Conservation (phyloP, 2,888 invertebrate genomes). For the Caenorhabditis sinica region DNA sequence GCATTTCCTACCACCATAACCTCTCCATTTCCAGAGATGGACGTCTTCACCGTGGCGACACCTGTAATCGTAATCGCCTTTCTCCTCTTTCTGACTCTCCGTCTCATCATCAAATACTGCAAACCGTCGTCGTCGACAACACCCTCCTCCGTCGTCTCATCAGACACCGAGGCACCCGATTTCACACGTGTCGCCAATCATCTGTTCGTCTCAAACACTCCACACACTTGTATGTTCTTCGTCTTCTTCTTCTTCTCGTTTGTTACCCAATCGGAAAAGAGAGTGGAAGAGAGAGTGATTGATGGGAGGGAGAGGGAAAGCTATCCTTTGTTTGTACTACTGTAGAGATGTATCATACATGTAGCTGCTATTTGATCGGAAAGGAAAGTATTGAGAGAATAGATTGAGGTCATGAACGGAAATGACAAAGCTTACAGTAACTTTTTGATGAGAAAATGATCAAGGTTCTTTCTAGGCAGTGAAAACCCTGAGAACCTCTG, state of each 20-base stretch:
- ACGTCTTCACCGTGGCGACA: conserved; percentile 43
- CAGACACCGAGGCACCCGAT: conserved; percentile 56
- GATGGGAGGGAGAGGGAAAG: conserved; percentile 11
- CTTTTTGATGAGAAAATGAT: conserved; percentile 2
- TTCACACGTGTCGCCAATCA: conserved; percentile 62
- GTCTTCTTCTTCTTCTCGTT: background rate
- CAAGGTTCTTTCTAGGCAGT: too few relatives aligned
- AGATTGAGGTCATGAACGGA: background rate
- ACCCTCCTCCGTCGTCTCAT: conserved; percentile 7
- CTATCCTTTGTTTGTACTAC: conserved; percentile 15
- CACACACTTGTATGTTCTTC: conserved; percentile 55
- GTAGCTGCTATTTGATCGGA: conserved; percentile 4
- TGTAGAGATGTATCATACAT: background rate
- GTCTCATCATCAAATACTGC: conserved; percentile 52
- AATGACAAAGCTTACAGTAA: background rate
- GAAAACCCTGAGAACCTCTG: too few relatives aligned
- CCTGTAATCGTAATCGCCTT: conserved; percentile 45
- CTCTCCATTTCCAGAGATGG: conserved; percentile 29
- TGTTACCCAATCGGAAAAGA: conserved; percentile 12
- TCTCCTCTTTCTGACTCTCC: conserved; percentile 36
- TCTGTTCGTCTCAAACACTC: conserved; percentile 63
- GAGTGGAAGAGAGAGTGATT: conserved; percentile 40
- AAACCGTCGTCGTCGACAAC: conserved; percentile 21
- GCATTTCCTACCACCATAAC: too few relatives aligned
- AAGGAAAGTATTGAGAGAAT: background rate